These are phyloP conservation scores for Drosophila navojoa DNA, from an alignment of 1,140 invertebrate species.

Conservation along the genomic window DNA sequence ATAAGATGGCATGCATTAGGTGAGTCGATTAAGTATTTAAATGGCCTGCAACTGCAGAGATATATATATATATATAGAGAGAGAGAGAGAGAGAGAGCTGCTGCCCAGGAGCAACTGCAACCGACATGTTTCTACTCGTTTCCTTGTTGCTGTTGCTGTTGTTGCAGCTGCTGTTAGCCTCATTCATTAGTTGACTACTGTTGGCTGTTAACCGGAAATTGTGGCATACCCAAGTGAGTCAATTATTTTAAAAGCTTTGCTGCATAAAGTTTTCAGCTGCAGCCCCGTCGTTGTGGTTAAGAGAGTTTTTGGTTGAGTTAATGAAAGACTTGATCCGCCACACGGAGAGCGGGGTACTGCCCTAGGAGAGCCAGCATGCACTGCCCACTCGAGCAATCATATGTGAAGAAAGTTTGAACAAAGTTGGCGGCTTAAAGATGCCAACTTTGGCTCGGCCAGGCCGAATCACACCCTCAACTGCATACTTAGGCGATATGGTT, in stretches of 20 bases:
- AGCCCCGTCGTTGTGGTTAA: constrained; percentile 52
- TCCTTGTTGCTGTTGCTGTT: neutral
- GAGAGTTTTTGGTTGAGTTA: constrained; percentile 58
- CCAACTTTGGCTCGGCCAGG: constrained; percentile 41
- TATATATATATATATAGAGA: too few species aligned
- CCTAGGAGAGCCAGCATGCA: too few species aligned
- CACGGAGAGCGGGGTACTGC: neutral
- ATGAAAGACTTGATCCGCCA: constrained; percentile 51
- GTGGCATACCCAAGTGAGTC: constrained; percentile 78
- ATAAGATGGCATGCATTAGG: constrained; percentile 69
- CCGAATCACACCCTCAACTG: constrained; percentile 16
- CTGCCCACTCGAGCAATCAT: constrained; percentile 26
- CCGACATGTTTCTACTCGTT: constrained; percentile 20
- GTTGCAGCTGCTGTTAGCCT: constrained; percentile 40
- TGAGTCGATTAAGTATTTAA: constrained; percentile 67
- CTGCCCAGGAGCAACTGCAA: constrained; percentile 7
- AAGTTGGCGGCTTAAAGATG: constrained; percentile 38
- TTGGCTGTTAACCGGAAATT: constrained; percentile 77
- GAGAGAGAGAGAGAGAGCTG: too few species aligned
- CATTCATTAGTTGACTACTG: constrained; percentile 63
- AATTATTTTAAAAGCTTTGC: constrained; percentile 83
- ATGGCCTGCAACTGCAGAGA: constrained; percentile 62
- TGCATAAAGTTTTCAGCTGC: constrained; percentile 67
- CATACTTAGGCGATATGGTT: constrained; percentile 59
- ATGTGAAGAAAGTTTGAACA: constrained; percentile 56